Base-by-base conservation (phyloP, 2,888 invertebrate species). In the Phaonia tiefii region DNA sequence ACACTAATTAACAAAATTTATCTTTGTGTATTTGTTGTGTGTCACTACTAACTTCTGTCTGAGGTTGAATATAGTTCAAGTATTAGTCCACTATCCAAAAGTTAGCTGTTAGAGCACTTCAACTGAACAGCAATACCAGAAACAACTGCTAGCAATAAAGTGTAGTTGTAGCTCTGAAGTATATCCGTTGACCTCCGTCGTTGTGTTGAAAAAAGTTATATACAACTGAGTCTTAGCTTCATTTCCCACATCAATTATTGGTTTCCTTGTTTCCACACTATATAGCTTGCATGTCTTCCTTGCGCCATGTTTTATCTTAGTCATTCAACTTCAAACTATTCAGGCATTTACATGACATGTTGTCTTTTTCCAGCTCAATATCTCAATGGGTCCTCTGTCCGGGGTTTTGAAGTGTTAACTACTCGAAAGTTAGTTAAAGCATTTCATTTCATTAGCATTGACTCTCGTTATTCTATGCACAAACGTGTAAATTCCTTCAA, bases 241-340 rank as follows among this genome's bases (percentile, higher is more conserved):
- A 78, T 78, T 78, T 81, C 81, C 81, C 78, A 73, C 75, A 78
- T 78, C 75, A 81, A 78, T 81, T 75, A 81, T 75, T 81, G 72
- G 49, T 51, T 63, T 75, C n/a, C n/a, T n/a, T n/a, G n/a, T n/a
- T 67, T 69, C 7, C 20, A 31, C 26, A 65, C 60, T 80, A n/a
- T n/a, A n/a, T n/a, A n/a, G 22, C 54, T 22, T 10, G 22, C 25
- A 13, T 2, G 54, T 22, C 11, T 44, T 44, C n/a, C 44, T 13
- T 13, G 13, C 13, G n/a, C 44, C 11, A 2, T 22, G 25, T 54
- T 54, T 25, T 25, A 17, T 25, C 25, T 1, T 13, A 25, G 42
- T 42, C 42, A 13, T 22, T 63, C 39, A 63, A 63, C n/a, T 63
- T 63, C 20, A 63, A 44, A 63, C 56, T 15, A 49, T 60, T 63